Evolutionary conservation across 2,797 vertebrate genomes (phyloP), one percentile per base, ranked within the genome.

Genomic region (Chiroxiphia lanceolata): DNA sequence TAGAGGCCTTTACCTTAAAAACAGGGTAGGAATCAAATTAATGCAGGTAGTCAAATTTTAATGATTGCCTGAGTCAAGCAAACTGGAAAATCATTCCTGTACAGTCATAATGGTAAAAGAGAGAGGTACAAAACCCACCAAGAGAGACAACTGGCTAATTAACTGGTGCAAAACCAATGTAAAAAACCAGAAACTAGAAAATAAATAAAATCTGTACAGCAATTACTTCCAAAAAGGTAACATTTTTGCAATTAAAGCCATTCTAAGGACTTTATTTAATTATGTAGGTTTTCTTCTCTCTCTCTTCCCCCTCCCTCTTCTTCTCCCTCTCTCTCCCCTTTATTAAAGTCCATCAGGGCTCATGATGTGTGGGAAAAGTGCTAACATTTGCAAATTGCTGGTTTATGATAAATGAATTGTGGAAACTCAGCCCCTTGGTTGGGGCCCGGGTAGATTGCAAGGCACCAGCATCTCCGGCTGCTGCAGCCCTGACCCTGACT

Each of bases 321-420:
- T 36, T 17, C 21, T 38, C 63, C n/a, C 56, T 78, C 51, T 36
- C 88, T 86, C 86, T 94, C 92, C 90, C 89, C 94, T 97, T 96
- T 97, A 97, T 97, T 97, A 97, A 97, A 96, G 96, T 96, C 97
- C 95, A 93, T 97, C 97, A 97, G 93, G 96, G 94, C 93, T 97
- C 92, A 57, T 96, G 96, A 97, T 96, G 88, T 95, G 96, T 96
- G 95, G 90, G 96, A 94, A 98, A 98, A 97, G 93, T 97, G 97
- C 97, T 98, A 98, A 97, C 97, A 98, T 97, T 98, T 97, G 97
- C 97, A 98, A 97, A 97, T 97, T 96, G 96, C 96, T 93, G 93
- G 75, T 97, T 97, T 98, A 97, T 98, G 97, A 98, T 97, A 97
- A 97, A 98, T 97, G 97, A 97, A 98, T 97, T 94, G 94, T 97